These are phyloP conservation scores for Linhomoeus sp. DNA, from an alignment of 2,888 invertebrate species.

Conservation along the genomic window DNA sequence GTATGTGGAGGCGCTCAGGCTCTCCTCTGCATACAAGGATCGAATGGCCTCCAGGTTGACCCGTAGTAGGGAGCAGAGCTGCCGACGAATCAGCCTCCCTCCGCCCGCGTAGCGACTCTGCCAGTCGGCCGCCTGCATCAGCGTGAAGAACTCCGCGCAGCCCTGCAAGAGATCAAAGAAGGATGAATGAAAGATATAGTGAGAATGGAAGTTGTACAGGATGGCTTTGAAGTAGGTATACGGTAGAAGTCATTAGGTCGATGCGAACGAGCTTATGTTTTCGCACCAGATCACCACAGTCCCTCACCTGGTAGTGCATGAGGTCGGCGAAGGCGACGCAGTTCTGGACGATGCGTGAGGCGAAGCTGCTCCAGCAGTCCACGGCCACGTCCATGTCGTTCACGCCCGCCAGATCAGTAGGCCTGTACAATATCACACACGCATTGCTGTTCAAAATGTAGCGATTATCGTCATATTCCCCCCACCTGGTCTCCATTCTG, in stretches of 20 bases:
- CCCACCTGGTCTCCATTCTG: background rate
- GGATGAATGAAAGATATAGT: no score
- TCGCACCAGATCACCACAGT: no score
- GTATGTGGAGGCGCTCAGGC: background rate
- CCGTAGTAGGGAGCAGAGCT: slow-evolving; percentile 5
- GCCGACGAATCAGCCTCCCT: background rate
- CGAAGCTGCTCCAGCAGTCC: slow-evolving; percentile 4
- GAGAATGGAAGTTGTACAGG: no score
- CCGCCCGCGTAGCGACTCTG: background rate
- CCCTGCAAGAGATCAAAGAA: no score
- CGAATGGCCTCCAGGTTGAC: slow-evolving; percentile 4
- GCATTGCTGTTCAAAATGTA: no score
- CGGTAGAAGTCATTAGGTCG: no score
- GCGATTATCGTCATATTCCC: background rate
- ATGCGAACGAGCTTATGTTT: no score
- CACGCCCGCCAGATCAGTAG: background rate
- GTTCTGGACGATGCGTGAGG: slow-evolving; percentile 1
- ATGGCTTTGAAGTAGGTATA: no score
- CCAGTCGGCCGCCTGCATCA: slow-evolving; percentile 4
- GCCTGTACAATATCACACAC: background rate
- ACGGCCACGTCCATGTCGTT: slow-evolving; percentile 2
- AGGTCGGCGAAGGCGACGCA: slow-evolving; percentile 2
- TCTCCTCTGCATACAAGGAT: background rate
- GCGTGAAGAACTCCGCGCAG: slow-evolving; percentile 2
- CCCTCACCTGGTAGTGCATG: background rate